Base-by-base conservation (phyloP, 2,797 vertebrate genomes). In the Petrocephalus sullivani region DNA sequence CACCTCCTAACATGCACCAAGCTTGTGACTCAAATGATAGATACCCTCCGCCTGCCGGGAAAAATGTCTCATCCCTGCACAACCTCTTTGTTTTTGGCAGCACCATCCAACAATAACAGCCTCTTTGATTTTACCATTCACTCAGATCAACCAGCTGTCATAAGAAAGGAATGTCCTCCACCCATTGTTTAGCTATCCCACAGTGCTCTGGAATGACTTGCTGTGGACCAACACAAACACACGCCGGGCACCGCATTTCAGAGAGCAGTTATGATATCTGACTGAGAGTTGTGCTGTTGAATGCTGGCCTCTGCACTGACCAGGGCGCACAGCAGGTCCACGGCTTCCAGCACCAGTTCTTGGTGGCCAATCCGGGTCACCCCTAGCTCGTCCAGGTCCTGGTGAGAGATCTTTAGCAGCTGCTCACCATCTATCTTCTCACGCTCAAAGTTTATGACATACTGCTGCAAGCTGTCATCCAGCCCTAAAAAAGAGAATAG, bases 281-380 rank as follows among this genome's bases (percentile, higher is more conserved):
- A 28, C 61, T 14, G 37, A 21, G 23, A 14, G 37, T 9, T 21
- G 58, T 12, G 71, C 82, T 16, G 51, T 1, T 23, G 14, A 12
- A 21, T 0, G 41, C 19, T 2, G 9, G 10, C 21, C 23, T 41
- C 23, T 9, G 78, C 53, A 97, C 97, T 95, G 88, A 99, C 98
- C 97, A 99, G 94, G 9, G 97, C 97, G 87, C 98, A 98, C 53
- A 99, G 97, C 89, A 99, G 97, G 90, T 99, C 98, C 86, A 98
- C 96, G 0, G 98, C 97, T 93, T 99, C 98, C 91, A 99, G 94
- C 89, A 98, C 94, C 67, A 99, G 96, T 90, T 99, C 98, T 94
- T 99, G 98, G 91, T 99, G 98, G 78, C 98, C 98, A 0, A 98
- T 97, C 1, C 97, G 94, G 0, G 94, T 93, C 90, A 99, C 92